Conservation (phyloP, 2,797 vertebrate genomes). For the Anolis apletophallus region DNA sequence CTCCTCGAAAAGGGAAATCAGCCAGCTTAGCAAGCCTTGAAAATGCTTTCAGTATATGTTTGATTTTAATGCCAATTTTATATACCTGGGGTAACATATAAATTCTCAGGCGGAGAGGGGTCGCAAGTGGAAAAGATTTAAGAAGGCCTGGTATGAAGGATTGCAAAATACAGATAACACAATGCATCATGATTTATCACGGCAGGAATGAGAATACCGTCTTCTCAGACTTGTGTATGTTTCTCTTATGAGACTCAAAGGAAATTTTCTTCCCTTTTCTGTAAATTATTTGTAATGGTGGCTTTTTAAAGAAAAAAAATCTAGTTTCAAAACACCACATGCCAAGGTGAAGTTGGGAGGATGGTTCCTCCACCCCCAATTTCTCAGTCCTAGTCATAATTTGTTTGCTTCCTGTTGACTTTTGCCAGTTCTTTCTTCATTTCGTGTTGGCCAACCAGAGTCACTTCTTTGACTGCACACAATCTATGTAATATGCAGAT, state of each 20-base stretch:
- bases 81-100: no score
- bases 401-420: conserved; percentile 1
- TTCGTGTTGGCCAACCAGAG: background rate
- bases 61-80: no score
- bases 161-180: background rate
- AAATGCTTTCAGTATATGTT: no score
- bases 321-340: no score
- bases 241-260: background rate
- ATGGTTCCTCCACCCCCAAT: background rate
- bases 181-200: background rate
- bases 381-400: background rate
- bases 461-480: background rate
- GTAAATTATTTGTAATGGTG: background rate
- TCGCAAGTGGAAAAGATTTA: no score
- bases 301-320: background rate
- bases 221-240: background rate
- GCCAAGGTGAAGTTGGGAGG: background rate
- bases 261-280: background rate
- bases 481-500: background rate
- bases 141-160: background rate
- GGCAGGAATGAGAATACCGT: background rate
- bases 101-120: no score
- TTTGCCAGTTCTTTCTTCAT: background rate
- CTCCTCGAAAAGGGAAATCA: no score
- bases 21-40: no score